Percentiles rank a stretch among this genome's conserved stretches.
Conservation (phyloP, 2,888 invertebrate species). For the Trichopoda pennipes region DNA sequence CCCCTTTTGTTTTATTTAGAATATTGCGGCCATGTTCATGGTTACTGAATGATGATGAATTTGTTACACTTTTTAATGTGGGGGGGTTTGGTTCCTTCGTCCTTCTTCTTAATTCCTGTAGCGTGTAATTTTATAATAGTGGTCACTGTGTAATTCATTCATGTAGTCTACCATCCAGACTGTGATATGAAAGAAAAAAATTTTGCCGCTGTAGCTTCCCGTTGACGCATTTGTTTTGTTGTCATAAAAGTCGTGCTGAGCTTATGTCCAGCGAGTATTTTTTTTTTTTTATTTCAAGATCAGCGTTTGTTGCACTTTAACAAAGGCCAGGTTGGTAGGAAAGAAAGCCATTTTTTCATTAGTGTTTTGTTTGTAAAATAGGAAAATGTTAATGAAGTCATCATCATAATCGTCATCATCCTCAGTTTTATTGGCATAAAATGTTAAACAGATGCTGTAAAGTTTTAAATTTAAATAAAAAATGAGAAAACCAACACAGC, state of each 20-base stretch:
- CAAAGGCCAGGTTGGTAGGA: background rate
- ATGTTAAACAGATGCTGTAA: slow-evolving; percentile 29
- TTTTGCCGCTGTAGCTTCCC: slow-evolving; percentile 30
- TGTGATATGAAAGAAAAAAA: slow-evolving; percentile 51
- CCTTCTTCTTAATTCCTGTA: background rate
- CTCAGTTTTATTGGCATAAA: background rate
- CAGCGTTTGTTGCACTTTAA: slow-evolving; percentile 14
- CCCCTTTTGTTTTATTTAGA: slow-evolving; percentile 40
- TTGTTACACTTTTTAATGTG: slow-evolving; percentile 20
- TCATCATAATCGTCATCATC: background rate
- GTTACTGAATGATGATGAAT: slow-evolving; percentile 39
- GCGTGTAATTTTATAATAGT: background rate
- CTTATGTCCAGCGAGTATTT: slow-evolving; percentile 1
- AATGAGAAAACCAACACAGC: slow-evolving; percentile 12
- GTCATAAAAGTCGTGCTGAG: slow-evolving; percentile 42
- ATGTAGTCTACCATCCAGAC: background rate
- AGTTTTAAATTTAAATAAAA: background rate
- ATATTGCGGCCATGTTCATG: slow-evolving; percentile 28
- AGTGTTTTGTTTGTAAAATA: background rate
- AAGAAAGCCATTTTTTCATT: slow-evolving; percentile 25
- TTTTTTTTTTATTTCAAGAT: background rate
- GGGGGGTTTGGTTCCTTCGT: background rate
- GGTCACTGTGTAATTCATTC: slow-evolving; percentile 50
- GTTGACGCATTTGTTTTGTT: background rate
- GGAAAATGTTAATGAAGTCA: slow-evolving; percentile 40